Evolutionary conservation across 2,797 vertebrate species (phyloP).

Genomic region (Gorsachius magnificus): DNA sequence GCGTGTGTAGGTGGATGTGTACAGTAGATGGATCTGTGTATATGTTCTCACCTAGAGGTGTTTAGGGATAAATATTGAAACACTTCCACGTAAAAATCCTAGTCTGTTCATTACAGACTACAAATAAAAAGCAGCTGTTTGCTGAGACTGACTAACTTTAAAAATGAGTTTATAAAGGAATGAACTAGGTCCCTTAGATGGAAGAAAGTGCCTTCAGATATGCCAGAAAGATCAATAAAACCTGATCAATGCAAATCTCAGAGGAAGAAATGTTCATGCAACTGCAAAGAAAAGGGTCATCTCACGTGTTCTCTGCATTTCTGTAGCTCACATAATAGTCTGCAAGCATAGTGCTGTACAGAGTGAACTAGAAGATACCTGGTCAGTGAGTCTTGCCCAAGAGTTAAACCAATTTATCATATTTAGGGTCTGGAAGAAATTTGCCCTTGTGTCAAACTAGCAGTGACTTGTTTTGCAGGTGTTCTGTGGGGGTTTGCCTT

Average conservation of each 20-base stretch:
- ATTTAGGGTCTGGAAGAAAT: not conserved
- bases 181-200: not conserved
- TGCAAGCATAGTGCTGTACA: not conserved
- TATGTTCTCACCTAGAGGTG: not conserved
- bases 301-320: not conserved
- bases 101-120: not conserved
- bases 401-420: not conserved
- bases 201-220: slow-evolving; percentile 6
- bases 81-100: not conserved
- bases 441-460: rapidly evolving
- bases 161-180: slow-evolving; percentile 8
- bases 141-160: not conserved
- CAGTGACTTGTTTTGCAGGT: not conserved
- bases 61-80: slow-evolving; percentile 35
- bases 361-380: not conserved
- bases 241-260: slow-evolving; percentile 13
- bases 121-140: slow-evolving; percentile 23
- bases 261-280: not conserved
- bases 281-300: not conserved
- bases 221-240: not conserved
- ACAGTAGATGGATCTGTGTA: not conserved
- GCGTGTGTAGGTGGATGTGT: not conserved
- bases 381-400: not conserved
- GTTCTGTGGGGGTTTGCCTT: not conserved
- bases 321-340: not conserved